Conservation (phyloP, 2,888 invertebrate species). For the Chrysolina oricalcia region DNA sequence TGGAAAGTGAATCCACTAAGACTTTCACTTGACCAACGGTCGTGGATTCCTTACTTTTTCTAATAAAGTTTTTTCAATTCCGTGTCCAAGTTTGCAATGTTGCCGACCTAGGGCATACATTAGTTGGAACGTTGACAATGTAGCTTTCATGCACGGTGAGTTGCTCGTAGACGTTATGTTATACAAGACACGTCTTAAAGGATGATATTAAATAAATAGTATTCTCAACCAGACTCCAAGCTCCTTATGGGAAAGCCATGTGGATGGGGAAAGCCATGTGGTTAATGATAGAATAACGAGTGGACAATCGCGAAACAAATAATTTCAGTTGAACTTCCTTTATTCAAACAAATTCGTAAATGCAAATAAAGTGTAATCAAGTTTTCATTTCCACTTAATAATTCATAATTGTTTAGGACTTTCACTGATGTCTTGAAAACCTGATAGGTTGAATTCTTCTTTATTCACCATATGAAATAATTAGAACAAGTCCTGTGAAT, state of each 20-base stretch:
- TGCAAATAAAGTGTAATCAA: background rate
- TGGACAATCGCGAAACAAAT: background rate
- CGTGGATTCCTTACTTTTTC: background rate
- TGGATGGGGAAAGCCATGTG: background rate
- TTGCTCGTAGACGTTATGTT: background rate
- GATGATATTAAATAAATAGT: conserved; percentile 1
- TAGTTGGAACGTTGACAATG: conserved; percentile 8
- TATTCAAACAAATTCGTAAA: background rate
- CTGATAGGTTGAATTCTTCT: too few species aligned
- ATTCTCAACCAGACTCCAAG: background rate
- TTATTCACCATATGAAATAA: too few species aligned
- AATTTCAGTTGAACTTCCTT: too few species aligned
- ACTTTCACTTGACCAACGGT: too few species aligned
- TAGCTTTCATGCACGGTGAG: background rate
- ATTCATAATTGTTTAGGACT: too few species aligned
- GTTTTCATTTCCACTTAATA: background rate
- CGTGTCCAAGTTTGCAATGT: conserved; percentile 5
- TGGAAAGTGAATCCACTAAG: too few species aligned
- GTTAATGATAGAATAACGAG: background rate
- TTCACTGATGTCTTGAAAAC: too few species aligned
- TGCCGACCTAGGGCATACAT: background rate
- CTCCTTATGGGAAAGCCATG: conserved; percentile 1
- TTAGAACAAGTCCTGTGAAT: too few species aligned
- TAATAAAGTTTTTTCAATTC: background rate
- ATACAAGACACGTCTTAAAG: background rate